Conservation (phyloP, 2,113 vertebrate genomes). For the Prolemur simus region DNA sequence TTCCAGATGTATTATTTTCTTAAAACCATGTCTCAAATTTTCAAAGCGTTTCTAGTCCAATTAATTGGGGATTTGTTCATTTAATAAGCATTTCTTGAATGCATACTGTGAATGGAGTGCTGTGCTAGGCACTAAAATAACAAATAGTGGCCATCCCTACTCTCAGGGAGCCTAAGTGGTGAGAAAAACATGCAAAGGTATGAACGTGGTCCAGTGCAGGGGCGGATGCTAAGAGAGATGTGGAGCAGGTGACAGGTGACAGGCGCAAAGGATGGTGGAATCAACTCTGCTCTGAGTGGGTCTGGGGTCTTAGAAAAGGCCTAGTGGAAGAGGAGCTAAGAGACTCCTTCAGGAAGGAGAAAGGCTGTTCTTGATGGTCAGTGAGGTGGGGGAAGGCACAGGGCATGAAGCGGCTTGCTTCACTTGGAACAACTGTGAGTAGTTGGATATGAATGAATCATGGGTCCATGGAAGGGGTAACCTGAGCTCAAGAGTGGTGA, state of each 20-base stretch:
- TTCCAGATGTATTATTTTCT: neutral
- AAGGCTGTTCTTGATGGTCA: neutral
- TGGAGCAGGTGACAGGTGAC: neutral
- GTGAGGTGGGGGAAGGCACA: neutral
- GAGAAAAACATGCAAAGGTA: neutral
- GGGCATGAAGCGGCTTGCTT: neutral
- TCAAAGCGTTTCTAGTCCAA: constrained; percentile 3
- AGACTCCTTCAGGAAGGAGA: neutral
- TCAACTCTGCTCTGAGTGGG: neutral
- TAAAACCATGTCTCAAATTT: constrained; percentile 21
- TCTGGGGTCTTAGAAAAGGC: neutral
- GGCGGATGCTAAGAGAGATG: neutral
- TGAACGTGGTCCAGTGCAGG: neutral
- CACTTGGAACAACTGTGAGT: neutral
- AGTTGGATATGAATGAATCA: neutral
- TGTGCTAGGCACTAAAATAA: neutral
- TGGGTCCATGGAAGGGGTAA: neutral
- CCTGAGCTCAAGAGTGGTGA: neutral
- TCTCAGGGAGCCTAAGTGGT: neutral
- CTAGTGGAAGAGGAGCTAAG: neutral
- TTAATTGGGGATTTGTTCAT: neutral
- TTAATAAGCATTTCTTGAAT: constrained; percentile 29
- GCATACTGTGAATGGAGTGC: neutral
- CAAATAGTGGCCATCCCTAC: neutral
- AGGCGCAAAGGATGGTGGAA: too few relatives aligned